phyloP scores from a whole-genome alignment of 2,113 vertebrate genomes.

The Passer domesticus region DNA sequence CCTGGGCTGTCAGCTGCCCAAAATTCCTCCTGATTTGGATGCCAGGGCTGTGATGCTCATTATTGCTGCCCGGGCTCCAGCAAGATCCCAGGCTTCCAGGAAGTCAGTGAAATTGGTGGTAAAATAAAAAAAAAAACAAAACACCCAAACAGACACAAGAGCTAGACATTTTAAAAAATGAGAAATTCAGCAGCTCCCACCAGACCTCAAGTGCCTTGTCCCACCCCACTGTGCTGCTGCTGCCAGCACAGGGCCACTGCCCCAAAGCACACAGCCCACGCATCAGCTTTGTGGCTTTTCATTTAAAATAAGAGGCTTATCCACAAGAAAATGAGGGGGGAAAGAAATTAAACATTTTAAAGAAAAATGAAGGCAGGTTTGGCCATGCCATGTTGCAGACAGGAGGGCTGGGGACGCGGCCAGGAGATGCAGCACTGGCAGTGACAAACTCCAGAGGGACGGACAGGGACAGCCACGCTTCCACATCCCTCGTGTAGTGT shows the following conservation, averaged over 20 bases:
- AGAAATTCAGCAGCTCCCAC: neutral
- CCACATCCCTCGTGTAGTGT: neutral
- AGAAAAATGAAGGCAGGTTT: neutral
- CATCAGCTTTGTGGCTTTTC: constrained; percentile 5
- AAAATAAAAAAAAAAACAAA: neutral
- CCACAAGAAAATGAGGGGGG: neutral
- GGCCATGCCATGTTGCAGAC: rapidly evolving
- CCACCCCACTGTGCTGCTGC: neutral
- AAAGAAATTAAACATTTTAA: neutral
- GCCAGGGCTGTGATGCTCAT: neutral
- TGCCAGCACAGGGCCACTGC: neutral
- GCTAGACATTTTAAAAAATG: neutral
- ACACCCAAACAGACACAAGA: neutral
- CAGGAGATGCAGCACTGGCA: neutral
- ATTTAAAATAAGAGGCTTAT: constrained; percentile 36
- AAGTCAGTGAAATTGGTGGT: rapidly evolving
- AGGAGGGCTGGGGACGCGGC: rapidly evolving
- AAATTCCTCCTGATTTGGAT: neutral
- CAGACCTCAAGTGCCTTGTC: neutral
- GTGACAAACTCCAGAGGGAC: neutral
- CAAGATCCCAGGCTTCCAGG: neutral
- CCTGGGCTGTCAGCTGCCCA: neutral
- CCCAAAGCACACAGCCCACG: neutral
- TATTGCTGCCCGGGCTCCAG: neutral
- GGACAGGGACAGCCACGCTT: neutral